These are phyloP conservation scores for Sebastes minor DNA, from an alignment of 2,797 vertebrate genomes.

Conservation along the genomic window DNA sequence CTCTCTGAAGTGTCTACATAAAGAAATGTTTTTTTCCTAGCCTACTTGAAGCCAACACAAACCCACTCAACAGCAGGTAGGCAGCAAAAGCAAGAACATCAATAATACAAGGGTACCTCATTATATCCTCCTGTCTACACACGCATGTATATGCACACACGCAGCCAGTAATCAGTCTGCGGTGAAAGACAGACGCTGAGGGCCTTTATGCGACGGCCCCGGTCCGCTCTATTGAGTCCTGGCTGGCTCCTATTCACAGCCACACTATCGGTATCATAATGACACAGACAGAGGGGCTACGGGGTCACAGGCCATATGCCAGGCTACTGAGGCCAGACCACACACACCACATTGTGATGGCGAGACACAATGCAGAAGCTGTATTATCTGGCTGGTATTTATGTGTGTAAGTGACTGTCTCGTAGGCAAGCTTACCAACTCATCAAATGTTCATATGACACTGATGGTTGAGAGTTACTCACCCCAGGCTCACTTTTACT, in stretches of 20 bases:
- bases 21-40: background rate
- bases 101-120: conserved; percentile 85
- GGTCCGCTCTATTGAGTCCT: conserved; percentile 67
- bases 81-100: conserved; percentile 72
- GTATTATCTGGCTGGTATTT: conserved; percentile 62
- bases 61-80: conserved; percentile 80
- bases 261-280: conserved; percentile 76
- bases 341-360: conserved; percentile 70
- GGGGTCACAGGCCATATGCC: conserved; percentile 80
- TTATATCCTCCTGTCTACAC: conserved; percentile 73
- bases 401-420: conserved; percentile 63
- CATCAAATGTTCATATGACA: conserved; percentile 64
- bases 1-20: background rate
- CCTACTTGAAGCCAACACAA: conserved; percentile 11
- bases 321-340: conserved; percentile 64
- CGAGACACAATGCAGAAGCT: conserved; percentile 67
- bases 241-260: conserved; percentile 69
- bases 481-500: conserved; percentile 20
- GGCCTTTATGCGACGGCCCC: conserved; percentile 69
- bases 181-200: conserved; percentile 72
- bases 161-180: conserved; percentile 70
- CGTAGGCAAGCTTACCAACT: conserved; percentile 44
- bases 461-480: conserved; percentile 21
- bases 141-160: conserved; percentile 47
- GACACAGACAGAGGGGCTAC: conserved; percentile 70